Evolutionary conservation across 2,113 vertebrate species (phyloP).

Genomic region (Pipa parva): DNA sequence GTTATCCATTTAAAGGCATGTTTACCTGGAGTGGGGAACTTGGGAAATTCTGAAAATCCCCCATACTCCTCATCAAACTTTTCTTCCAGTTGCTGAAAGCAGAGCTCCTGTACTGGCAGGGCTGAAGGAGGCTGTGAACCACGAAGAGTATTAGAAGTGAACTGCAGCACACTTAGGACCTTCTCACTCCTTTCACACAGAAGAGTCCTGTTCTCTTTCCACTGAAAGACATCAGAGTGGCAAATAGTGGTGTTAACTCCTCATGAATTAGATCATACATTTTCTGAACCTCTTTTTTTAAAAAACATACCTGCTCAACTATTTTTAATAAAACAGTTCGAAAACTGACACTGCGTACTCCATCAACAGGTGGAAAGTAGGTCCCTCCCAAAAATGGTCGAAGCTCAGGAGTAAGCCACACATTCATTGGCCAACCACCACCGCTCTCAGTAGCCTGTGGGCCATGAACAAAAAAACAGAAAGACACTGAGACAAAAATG

Average conservation of each 20-base stretch:
- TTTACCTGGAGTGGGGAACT: conserved; percentile 89
- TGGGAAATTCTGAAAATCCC: conserved; percentile 80
- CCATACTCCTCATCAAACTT: conserved; percentile 88
- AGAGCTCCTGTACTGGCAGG: conserved; percentile 69
- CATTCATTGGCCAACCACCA: conserved; percentile 95
- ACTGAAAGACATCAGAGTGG: conserved; percentile 57
- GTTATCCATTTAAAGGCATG: neutral
- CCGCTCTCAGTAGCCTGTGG: conserved; percentile 83
- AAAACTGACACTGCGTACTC: conserved; percentile 72
- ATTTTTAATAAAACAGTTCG: conserved; percentile 79
- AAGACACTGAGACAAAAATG: no score
- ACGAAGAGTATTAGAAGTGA: conserved; percentile 60
- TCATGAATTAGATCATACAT: no score
- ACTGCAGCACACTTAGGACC: conserved; percentile 71
- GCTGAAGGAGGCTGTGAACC: conserved; percentile 65
- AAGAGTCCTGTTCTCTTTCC: conserved; percentile 74
- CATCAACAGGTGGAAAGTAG: conserved; percentile 85
- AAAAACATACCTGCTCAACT: conserved; percentile 29
- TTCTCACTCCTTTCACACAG: conserved; percentile 76
- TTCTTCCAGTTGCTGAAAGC: conserved; percentile 80
- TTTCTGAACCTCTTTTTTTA: neutral
- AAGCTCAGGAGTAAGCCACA: conserved; percentile 90
- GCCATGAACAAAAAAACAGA: conserved; percentile 7
- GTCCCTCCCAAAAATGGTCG: conserved; percentile 86
- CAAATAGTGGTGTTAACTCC: no score